Percentiles rank a stretch among this genome's conserved stretches.
Evolutionary conservation across 1,140 invertebrate genomes (phyloP).

Genomic region (Neodiprion lecontei): DNA sequence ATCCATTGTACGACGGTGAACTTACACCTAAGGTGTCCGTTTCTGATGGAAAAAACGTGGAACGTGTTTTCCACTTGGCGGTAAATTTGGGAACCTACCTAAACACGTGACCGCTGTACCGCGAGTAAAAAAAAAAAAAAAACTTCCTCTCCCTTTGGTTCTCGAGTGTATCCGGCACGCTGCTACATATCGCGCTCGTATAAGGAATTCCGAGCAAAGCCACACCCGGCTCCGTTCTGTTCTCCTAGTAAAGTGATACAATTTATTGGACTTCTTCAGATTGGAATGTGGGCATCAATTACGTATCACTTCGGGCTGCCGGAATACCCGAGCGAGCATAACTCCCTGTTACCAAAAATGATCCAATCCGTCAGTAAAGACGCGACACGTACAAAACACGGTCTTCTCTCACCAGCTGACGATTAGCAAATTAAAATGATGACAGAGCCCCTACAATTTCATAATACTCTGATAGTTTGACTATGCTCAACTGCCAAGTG

Average conservation of each 20-base stretch:
- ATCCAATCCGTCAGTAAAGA: not conserved
- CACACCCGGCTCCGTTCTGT: conserved; percentile 32
- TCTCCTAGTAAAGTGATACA: conserved; percentile 55
- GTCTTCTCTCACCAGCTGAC: not conserved
- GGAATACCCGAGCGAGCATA: not conserved
- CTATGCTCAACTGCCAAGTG: conserved; percentile 6
- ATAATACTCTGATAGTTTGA: not conserved
- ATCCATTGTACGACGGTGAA: too few relatives aligned
- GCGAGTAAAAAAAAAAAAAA: too few relatives aligned
- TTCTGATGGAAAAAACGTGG: too few relatives aligned
- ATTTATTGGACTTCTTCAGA: conserved; percentile 57
- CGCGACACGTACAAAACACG: not conserved
- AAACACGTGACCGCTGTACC: too few relatives aligned
- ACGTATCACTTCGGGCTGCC: conserved; percentile 19
- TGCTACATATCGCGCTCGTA: too few relatives aligned
- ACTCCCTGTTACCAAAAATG: not conserved
- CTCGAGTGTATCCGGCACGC: too few relatives aligned
- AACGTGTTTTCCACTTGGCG: too few relatives aligned
- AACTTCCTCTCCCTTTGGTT: too few relatives aligned
- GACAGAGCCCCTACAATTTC: not conserved
- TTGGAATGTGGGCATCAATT: conserved; percentile 46
- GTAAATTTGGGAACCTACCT: too few relatives aligned
- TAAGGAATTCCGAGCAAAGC: not conserved
- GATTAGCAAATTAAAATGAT: not conserved
- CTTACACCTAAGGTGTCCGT: too few relatives aligned